Evolutionary conservation across 2,888 invertebrate species (phyloP).

Genomic region (Xestobium rufovillosum): DNA sequence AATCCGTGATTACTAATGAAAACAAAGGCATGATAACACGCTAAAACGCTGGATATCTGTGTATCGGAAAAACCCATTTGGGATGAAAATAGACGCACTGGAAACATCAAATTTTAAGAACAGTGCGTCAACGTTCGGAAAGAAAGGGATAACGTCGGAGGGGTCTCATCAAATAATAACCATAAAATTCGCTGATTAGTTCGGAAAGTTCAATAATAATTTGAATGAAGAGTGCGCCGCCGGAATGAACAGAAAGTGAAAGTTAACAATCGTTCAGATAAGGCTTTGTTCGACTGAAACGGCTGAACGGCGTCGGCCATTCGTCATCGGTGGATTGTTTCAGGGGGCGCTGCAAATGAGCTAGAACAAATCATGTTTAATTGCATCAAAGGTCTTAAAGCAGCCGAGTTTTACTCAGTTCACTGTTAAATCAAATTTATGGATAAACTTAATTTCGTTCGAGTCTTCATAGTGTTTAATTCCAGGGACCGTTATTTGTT

Average conservation of each 20-base stretch:
- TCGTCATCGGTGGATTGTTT: constrained; percentile 39
- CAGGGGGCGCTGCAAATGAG: constrained; percentile 36
- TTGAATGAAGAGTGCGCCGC: too few species aligned
- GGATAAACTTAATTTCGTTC: constrained; percentile 45
- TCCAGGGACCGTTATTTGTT: constrained; percentile 39
- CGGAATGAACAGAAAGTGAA: too few species aligned
- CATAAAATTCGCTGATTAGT: too few species aligned
- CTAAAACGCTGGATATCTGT: too few species aligned
- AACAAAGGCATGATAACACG: too few species aligned
- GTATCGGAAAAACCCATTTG: too few species aligned
- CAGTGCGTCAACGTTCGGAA: too few species aligned
- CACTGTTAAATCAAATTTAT: constrained; percentile 45
- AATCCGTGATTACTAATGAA: too few species aligned
- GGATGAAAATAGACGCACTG: too few species aligned
- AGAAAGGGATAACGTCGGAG: too few species aligned
- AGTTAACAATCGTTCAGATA: constrained; percentile 40
- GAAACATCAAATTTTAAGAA: too few species aligned
- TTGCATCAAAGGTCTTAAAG: constrained; percentile 43
- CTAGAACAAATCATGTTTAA: constrained; percentile 46
- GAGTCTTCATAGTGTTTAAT: constrained; percentile 41
- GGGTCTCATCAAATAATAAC: too few species aligned
- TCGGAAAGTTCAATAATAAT: constrained; percentile 31
- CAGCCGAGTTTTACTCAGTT: constrained; percentile 37
- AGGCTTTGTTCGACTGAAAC: constrained; percentile 38
- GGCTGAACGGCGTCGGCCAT: constrained; percentile 28